Conservation (phyloP, 2,888 invertebrate genomes). For the Melanotus villosus region DNA sequence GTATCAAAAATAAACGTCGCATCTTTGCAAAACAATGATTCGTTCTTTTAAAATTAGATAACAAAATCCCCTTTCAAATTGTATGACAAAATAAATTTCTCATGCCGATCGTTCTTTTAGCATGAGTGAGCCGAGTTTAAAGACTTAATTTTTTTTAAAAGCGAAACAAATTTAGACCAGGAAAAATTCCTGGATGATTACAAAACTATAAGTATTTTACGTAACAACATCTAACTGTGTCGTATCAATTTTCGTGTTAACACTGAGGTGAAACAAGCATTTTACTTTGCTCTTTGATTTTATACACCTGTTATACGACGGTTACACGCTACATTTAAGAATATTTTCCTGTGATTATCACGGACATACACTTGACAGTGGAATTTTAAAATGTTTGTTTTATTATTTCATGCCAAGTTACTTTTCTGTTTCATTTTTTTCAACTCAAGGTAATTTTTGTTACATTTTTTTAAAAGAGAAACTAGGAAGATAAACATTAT, state of each 20-base stretch:
- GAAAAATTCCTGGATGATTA: too few relatives aligned
- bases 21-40: too few relatives aligned
- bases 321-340: conserved; percentile 25
- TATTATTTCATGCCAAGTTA: conserved; percentile 25
- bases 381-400: conserved; percentile 32
- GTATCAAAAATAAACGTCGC: too few relatives aligned
- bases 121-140: too few relatives aligned
- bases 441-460: neutral
- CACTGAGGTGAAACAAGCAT: neutral
- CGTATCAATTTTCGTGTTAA: neutral
- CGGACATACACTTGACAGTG: conserved; percentile 30
- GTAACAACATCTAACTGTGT: neutral
- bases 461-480: too few relatives aligned
- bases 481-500: too few relatives aligned
- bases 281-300: neutral
- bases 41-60: too few relatives aligned
- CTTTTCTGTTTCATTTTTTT: neutral
- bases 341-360: conserved; percentile 22
- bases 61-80: too few relatives aligned
- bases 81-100: too few relatives aligned
- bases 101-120: too few relatives aligned
- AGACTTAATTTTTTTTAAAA: too few relatives aligned
- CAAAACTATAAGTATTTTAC: neutral
- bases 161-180: too few relatives aligned
- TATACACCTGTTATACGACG: conserved; percentile 11